phyloP scores from a whole-genome alignment of 2,888 invertebrate genomes.

The Abrostola tripartita region DNA sequence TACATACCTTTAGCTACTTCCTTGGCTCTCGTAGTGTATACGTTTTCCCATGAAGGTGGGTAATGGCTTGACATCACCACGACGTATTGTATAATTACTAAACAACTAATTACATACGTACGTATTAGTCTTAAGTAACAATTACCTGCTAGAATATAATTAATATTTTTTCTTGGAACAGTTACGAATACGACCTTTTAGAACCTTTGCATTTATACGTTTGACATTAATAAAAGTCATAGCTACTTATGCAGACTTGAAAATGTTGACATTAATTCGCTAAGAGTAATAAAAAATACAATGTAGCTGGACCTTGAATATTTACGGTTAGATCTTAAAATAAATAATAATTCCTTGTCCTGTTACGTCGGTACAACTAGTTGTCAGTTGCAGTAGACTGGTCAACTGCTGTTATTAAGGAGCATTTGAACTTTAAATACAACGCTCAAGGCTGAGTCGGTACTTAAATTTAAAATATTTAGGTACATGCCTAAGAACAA shows the following conservation, averaged over 20 bases:
- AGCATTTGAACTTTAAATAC: constrained; percentile 24
- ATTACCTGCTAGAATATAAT: constrained; percentile 3
- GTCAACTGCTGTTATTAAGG: constrained; percentile 29
- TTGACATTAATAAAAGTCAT: constrained; percentile 19
- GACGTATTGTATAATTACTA: neutral
- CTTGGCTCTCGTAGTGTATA: neutral
- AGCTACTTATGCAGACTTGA: constrained; percentile 2
- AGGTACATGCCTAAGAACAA: neutral
- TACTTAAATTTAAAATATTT: neutral
- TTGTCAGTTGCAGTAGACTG: neutral
- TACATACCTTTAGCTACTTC: no score
- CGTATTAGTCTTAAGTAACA: neutral
- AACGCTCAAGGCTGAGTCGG: neutral
- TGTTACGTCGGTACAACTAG: constrained; percentile 4
- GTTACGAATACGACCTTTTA: constrained; percentile 3
- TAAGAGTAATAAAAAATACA: neutral
- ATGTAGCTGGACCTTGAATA: constrained; percentile 5
- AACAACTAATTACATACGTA: neutral
- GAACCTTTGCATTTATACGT: constrained; percentile 2
- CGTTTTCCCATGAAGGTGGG: neutral
- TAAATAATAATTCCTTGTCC: constrained; percentile 8
- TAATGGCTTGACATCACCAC: neutral
- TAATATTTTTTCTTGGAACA: constrained; percentile 2
- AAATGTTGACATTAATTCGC: constrained; percentile 9
- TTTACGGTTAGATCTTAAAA: constrained; percentile 31